Evolutionary conservation across 2,888 invertebrate species (phyloP).

Genomic region (Nephrotoma flavescens): DNA sequence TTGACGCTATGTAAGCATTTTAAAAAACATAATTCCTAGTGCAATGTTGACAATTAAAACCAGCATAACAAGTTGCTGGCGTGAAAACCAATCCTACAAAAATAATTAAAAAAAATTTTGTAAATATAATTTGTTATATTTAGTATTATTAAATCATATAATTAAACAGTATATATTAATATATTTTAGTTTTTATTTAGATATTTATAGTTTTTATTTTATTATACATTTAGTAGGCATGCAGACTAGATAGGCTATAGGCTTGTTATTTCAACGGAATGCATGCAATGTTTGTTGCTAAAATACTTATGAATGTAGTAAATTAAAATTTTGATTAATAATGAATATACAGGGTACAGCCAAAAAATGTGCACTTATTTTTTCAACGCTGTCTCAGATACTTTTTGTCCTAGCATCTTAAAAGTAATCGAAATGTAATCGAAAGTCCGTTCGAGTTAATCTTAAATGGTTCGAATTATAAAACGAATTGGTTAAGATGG

Average conservation of each 20-base stretch:
- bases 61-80: conserved; percentile 86
- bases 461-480: too few species aligned
- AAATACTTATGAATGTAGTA: background rate
- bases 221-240: background rate
- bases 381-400: too few species aligned
- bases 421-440: too few species aligned
- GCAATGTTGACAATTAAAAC: conserved; percentile 89
- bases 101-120: conserved; percentile 10
- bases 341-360: too few species aligned
- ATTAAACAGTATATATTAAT: background rate
- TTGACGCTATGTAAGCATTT: conserved; percentile 80
- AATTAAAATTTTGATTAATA: too few species aligned
- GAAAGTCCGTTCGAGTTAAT: too few species aligned
- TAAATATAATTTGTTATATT: background rate
- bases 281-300: background rate
- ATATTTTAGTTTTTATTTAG: background rate
- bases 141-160: background rate
- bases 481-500: too few species aligned
- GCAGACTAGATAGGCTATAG: background rate
- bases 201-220: background rate
- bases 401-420: too few species aligned
- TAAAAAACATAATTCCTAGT: conserved; percentile 89
- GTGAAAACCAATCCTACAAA: conserved; percentile 83
- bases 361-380: too few species aligned
- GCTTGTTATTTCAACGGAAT: background rate